Conservation (phyloP, 2,113 vertebrate species). For the Plectropomus leopardus region DNA sequence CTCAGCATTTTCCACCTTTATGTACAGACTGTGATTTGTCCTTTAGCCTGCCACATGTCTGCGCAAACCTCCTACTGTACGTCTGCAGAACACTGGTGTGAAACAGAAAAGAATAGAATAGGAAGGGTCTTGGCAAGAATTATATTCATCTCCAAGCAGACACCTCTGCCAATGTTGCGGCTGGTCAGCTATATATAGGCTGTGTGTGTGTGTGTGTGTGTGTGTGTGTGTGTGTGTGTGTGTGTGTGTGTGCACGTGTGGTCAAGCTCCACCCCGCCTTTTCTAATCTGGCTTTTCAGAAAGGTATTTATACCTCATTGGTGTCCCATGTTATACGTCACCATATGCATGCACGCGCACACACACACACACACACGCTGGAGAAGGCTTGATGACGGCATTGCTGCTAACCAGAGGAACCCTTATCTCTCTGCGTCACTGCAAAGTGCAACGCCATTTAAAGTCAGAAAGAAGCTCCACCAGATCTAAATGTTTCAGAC, state of each 20-base stretch:
- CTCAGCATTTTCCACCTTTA: conserved; percentile 33
- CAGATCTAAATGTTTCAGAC: neutral
- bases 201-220: conserved; percentile 23
- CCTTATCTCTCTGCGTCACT: conserved; percentile 56
- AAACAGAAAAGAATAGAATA: neutral
- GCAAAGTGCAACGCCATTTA: conserved; percentile 9
- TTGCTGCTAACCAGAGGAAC: conserved; percentile 26
- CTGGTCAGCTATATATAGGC: conserved; percentile 60
- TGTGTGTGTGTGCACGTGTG: conserved; percentile 17
- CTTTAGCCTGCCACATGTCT: conserved; percentile 21
- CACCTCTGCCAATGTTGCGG: conserved; percentile 26
- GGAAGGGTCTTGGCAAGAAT: neutral
- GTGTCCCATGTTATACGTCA: conserved; percentile 64
- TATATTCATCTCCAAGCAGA: conserved; percentile 9
- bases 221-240: conserved; percentile 5
- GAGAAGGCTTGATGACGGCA: conserved; percentile 31
- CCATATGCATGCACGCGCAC: conserved; percentile 12
- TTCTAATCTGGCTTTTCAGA: conserved; percentile 78
- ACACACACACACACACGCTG: conserved; percentile 23
- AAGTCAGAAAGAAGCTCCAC: conserved; percentile 18
- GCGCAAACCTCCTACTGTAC: neutral
- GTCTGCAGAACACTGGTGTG: neutral
- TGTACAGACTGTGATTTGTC: conserved; percentile 14
- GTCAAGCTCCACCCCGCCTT: conserved; percentile 45
- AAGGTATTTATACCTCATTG: conserved; percentile 72